Conservation (phyloP, 2,113 vertebrate species). For the Oxyruncus cristatus region DNA sequence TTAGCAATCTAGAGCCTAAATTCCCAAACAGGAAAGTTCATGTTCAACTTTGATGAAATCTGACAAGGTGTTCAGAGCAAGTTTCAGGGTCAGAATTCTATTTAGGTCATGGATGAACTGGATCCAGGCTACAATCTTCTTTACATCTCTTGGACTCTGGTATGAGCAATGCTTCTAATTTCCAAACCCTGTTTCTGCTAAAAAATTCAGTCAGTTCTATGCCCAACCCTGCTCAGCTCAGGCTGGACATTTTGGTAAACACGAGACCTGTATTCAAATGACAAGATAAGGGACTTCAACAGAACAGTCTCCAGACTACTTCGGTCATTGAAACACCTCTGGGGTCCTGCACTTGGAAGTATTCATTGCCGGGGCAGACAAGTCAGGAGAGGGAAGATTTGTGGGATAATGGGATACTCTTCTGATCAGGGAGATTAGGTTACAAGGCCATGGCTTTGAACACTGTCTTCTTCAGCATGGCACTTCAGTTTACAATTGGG, state of each 20-base stretch:
- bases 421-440: neutral
- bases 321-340: neutral
- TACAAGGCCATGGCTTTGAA: neutral
- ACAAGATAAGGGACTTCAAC: neutral
- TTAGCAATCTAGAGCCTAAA: neutral
- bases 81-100: neutral
- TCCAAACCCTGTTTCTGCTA: neutral
- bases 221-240: neutral
- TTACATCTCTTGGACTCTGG: neutral
- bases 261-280: fast-evolving
- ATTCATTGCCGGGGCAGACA: neutral
- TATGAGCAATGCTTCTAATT: neutral
- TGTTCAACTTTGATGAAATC: neutral
- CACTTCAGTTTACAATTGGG: neutral
- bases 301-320: neutral
- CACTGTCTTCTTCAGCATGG: neutral
- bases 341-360: neutral
- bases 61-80: neutral
- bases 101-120: neutral
- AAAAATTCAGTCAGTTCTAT: neutral
- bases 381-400: neutral
- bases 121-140: neutral
- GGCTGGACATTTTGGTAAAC: neutral
- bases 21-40: neutral
- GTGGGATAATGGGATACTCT: neutral